These are phyloP conservation scores for Bombus balteatus DNA, from an alignment of 1,140 invertebrate genomes.

Conservation along the genomic window DNA sequence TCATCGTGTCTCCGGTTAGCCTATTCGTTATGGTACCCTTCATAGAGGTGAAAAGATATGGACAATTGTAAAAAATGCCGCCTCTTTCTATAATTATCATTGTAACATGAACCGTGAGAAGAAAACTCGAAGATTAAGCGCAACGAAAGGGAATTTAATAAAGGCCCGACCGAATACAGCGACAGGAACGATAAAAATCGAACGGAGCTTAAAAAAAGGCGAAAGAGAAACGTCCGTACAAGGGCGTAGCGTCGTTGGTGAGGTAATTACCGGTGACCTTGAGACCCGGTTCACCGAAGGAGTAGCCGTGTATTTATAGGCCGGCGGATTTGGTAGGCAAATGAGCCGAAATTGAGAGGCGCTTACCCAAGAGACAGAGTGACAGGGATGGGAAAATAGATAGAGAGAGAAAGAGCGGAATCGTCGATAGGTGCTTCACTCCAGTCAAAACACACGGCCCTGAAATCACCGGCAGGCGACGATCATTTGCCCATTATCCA, in stretches of 20 bases:
- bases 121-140: not conserved
- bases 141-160: not conserved
- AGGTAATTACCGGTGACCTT: constrained; percentile 66
- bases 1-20: too few species aligned
- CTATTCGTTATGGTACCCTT: too few species aligned
- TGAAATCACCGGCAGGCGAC: constrained; percentile 66
- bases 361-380: constrained; percentile 14
- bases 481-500: constrained; percentile 70
- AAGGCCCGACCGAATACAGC: not conserved
- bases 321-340: constrained; percentile 72
- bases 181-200: constrained; percentile 17
- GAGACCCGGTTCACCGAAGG: constrained; percentile 59
- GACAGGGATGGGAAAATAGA: not conserved
- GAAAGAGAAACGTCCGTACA: constrained; percentile 24
- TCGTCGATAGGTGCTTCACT: constrained; percentile 50
- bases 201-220: constrained; percentile 3
- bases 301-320: constrained; percentile 62
- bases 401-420: not conserved
- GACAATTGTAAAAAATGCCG: too few species aligned
- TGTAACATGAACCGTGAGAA: not conserved
- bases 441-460: constrained; percentile 52
- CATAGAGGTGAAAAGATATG: too few species aligned
- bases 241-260: constrained; percentile 44
- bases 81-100: too few species aligned
- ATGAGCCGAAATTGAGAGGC: constrained; percentile 73